Percentiles rank a stretch among this genome's conserved stretches.
Conservation (phyloP, 2,113 vertebrate genomes). For the Eolophus roseicapilla region DNA sequence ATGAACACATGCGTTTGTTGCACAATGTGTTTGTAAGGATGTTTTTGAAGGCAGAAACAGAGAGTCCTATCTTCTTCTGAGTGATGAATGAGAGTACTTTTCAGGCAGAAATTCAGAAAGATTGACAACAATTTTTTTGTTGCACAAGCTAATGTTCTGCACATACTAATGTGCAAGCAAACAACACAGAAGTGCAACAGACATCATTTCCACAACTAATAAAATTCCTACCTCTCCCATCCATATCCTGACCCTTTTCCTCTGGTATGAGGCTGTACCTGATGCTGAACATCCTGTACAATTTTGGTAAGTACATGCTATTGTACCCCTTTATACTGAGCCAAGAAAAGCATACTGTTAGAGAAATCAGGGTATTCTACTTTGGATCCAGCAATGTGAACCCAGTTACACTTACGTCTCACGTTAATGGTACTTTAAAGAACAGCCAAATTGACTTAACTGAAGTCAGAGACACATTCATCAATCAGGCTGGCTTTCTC, state of each 20-base stretch:
- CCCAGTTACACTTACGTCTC: background rate
- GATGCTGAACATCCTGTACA: background rate
- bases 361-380: background rate
- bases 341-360: background rate
- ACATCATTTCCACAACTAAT: background rate
- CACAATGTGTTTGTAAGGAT: background rate
- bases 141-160: background rate
- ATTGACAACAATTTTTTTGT: background rate
- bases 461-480: background rate
- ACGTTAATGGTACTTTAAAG: background rate
- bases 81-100: background rate
- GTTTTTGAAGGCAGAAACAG: background rate
- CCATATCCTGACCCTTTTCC: background rate
- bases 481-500: background rate
- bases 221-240: background rate
- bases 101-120: background rate
- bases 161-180: background rate
- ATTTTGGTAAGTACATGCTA: background rate
- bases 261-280: background rate
- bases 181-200: background rate
- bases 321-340: background rate
- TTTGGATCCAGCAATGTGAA: background rate
- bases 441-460: background rate
- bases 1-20: background rate
- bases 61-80: accelerated